Conservation (phyloP, 2,113 vertebrate genomes). For the Sphyrna mokarran region DNA sequence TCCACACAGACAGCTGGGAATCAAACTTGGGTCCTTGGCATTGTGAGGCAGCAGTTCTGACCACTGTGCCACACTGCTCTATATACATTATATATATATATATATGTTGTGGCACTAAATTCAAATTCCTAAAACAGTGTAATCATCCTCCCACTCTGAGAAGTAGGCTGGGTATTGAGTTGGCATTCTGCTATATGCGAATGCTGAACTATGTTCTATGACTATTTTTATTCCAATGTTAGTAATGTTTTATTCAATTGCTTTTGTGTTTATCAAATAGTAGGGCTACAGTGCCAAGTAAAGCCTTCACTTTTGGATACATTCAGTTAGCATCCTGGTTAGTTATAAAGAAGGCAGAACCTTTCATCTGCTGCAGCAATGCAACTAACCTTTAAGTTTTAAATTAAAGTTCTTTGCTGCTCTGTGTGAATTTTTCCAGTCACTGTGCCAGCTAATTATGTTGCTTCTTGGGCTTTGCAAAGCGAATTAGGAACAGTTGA, state of each 20-base stretch:
- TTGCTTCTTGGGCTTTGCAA: background rate
- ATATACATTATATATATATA: background rate
- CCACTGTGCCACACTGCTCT: too few species aligned
- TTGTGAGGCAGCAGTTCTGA: too few species aligned
- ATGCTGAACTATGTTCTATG: background rate
- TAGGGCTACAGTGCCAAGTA: background rate
- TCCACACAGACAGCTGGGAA: too few species aligned
- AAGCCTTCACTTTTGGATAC: background rate
- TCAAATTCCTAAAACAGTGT: background rate
- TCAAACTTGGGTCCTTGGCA: too few species aligned
- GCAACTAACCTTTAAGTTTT: background rate
- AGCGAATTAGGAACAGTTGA: background rate
- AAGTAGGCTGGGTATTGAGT: background rate
- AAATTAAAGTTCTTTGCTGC: background rate
- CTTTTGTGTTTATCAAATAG: background rate
- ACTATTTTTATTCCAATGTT: background rate
- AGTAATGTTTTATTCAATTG: background rate
- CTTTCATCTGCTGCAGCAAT: background rate
- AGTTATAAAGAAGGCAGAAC: background rate
- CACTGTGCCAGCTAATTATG: background rate
- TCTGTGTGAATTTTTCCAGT: constrained; percentile 10
- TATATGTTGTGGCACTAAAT: background rate
- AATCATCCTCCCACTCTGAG: background rate
- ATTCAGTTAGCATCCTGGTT: background rate
- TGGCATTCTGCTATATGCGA: background rate